These are phyloP conservation scores for Lanius collurio DNA, from an alignment of 2,113 vertebrate genomes.

Conservation along the genomic window DNA sequence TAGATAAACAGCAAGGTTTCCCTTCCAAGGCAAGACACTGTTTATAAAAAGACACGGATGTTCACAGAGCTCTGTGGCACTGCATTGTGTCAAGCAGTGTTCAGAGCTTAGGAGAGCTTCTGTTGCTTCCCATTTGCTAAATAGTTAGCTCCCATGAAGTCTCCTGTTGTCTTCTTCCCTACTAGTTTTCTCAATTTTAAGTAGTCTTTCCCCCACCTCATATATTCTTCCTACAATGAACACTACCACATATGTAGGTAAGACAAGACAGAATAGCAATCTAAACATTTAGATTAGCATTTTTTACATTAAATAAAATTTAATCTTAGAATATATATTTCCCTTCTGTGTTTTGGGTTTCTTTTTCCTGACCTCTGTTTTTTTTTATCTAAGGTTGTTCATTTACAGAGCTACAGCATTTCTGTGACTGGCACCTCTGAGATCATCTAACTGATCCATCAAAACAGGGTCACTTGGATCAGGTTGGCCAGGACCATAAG, in stretches of 20 bases:
- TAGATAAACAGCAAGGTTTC: not conserved
- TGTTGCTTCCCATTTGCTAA: not conserved
- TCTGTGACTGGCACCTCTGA: not conserved
- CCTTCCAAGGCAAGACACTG: not conserved
- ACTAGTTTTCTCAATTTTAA: not conserved
- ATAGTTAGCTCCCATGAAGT: not conserved
- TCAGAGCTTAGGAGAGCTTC: not conserved
- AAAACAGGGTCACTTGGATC: not conserved
- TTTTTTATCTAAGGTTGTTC: not conserved
- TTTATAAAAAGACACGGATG: not conserved
- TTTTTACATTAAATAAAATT: not conserved
- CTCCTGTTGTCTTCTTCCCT: not conserved
- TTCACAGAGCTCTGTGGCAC: not conserved
- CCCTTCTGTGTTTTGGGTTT: not conserved
- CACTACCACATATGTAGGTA: not conserved
- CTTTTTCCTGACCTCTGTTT: not conserved
- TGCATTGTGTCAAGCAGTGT: fast-evolving
- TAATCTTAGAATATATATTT: not conserved
- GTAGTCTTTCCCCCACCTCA: not conserved
- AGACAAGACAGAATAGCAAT: not conserved
- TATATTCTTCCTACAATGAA: not conserved
- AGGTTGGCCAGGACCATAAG: not conserved
- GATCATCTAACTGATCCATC: not conserved
- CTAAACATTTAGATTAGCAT: no score
- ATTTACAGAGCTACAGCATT: not conserved